A percentile compares a stretch with the other conserved stretches of the same genome.
Evolutionary conservation across 2,113 vertebrate genomes (phyloP).

Genomic region (Thamnophis sirtalis): DNA sequence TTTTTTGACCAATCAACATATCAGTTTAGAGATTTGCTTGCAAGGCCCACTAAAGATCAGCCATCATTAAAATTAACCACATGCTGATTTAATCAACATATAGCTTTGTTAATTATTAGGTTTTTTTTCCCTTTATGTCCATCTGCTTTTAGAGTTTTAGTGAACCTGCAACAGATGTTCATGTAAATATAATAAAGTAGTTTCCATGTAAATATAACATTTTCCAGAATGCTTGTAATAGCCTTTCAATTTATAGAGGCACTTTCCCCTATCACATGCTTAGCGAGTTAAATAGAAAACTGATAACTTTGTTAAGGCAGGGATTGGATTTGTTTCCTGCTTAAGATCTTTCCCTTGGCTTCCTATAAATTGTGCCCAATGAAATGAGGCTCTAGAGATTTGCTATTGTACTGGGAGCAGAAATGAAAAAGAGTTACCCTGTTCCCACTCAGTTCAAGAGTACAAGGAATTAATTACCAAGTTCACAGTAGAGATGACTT

Average conservation of each 20-base stretch:
- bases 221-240: constrained; percentile 53
- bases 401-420: neutral
- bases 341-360: neutral
- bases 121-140: constrained; percentile 62
- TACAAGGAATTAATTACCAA: neutral
- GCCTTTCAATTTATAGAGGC: constrained; percentile 38
- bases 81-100: constrained; percentile 74
- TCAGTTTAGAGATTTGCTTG: constrained; percentile 38
- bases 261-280: constrained; percentile 28
- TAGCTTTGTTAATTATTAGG: constrained; percentile 75
- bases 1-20: constrained; percentile 16
- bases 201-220: constrained; percentile 64
- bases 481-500: neutral
- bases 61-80: constrained; percentile 72
- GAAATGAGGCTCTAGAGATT: neutral
- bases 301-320: constrained; percentile 38
- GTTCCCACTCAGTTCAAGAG: neutral
- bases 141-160: constrained; percentile 72
- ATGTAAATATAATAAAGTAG: constrained; percentile 70
- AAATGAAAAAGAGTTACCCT: neutral
- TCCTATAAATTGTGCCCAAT: neutral
- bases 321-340: neutral
- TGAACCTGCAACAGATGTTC: constrained; percentile 77
- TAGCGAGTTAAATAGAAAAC: constrained; percentile 29
- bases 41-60: constrained; percentile 59